These are phyloP conservation scores for Formica selysi DNA, from an alignment of 1,140 invertebrate genomes.

Conservation along the genomic window DNA sequence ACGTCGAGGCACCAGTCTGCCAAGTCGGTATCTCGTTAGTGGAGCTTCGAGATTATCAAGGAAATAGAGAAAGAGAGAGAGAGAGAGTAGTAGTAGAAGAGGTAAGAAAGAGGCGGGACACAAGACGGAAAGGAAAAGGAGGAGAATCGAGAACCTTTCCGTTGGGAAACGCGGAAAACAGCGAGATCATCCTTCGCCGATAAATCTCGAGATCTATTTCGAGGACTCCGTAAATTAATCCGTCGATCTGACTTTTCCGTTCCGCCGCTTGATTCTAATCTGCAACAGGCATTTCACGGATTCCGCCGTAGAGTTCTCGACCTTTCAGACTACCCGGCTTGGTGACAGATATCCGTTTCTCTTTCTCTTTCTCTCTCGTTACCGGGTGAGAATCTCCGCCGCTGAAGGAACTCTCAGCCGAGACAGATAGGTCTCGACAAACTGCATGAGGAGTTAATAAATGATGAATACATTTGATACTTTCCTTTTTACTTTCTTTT, in stretches of 20 bases:
- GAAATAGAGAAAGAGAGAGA: slow-evolving; percentile 46
- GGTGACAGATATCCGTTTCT: slow-evolving; percentile 21
- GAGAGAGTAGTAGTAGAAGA: slow-evolving; percentile 35
- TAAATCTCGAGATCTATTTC: slow-evolving; percentile 78
- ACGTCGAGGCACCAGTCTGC: slow-evolving; percentile 50
- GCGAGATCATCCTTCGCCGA: slow-evolving; percentile 71
- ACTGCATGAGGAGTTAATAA: slow-evolving; percentile 72
- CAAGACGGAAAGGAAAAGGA: slow-evolving; percentile 53
- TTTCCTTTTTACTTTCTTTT: slow-evolving; percentile 14
- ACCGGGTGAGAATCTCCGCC: not conserved
- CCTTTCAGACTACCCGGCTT: slow-evolving; percentile 12
- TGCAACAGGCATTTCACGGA: slow-evolving; percentile 49
- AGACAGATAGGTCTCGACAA: slow-evolving; percentile 53
- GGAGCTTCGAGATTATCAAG: slow-evolving; percentile 61
- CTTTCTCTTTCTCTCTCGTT: slow-evolving; percentile 19
- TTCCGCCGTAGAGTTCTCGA: slow-evolving; percentile 27
- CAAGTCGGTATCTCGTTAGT: slow-evolving; percentile 74
- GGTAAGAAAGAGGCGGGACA: slow-evolving; percentile 67
- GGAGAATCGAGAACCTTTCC: slow-evolving; percentile 38
- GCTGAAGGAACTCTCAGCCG: slow-evolving; percentile 20
- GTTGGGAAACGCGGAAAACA: slow-evolving; percentile 27
- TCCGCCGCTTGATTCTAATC: slow-evolving; percentile 75
- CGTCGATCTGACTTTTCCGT: slow-evolving; percentile 72
- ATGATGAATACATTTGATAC: slow-evolving; percentile 40
- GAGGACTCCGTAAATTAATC: slow-evolving; percentile 79